Percentiles rank a stretch among this genome's conserved stretches.
Conservation (phyloP, 2,113 vertebrate species). For the Candoia aspera region DNA sequence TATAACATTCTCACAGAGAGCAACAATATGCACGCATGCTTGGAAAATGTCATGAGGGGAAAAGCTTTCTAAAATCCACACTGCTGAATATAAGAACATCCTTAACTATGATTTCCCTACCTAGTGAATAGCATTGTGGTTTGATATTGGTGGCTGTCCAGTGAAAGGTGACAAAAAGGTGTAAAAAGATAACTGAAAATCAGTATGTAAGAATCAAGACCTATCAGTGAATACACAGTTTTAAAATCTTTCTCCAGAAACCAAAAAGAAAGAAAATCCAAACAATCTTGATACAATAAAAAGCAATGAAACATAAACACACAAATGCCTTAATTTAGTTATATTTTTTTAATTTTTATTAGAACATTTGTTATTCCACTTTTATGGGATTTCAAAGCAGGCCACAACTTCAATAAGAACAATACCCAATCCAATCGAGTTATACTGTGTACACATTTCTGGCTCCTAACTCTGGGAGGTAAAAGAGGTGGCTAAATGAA, state of each 20-base stretch:
- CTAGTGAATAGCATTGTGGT: not conserved
- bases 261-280: not conserved
- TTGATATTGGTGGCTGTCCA: not conserved
- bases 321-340: not conserved
- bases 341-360: not conserved
- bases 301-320: not conserved
- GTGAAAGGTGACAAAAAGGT: not conserved
- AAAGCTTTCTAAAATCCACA: not conserved
- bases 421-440: not conserved
- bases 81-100: not conserved
- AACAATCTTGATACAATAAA: not conserved
- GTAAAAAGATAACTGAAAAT: not conserved
- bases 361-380: not conserved
- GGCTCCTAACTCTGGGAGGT: not conserved
- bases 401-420: not conserved
- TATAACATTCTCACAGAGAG: not conserved
- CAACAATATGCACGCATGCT: not conserved
- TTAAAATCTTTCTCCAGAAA: not conserved
- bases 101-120: not conserved
- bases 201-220: not conserved
- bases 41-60: not conserved
- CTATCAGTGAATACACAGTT: not conserved
- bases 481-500: not conserved
- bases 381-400: not conserved
- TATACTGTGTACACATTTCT: not conserved